Conservation (phyloP, 2,797 vertebrate species). For the Cuniculus paca region DNA sequence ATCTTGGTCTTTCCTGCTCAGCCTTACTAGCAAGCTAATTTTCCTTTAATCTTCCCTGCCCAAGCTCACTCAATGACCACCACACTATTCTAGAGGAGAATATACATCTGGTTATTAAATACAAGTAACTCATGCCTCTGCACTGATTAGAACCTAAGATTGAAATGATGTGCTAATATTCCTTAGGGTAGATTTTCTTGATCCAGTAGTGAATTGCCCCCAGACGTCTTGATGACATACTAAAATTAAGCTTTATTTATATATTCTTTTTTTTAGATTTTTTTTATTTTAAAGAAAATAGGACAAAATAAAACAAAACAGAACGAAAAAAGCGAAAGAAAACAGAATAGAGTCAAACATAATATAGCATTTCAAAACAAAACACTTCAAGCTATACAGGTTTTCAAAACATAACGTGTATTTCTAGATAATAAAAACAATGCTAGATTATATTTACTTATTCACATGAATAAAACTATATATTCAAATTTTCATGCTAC, state of each 20-base stretch:
- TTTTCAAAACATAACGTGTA: too few species aligned
- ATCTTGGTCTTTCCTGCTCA: not conserved
- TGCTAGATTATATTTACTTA: not conserved
- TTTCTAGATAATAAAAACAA: slow-evolving; percentile 8
- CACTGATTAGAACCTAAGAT: not conserved
- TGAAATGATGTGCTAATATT: slow-evolving; percentile 14
- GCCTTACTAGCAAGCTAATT: not conserved
- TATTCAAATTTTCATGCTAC: not conserved
- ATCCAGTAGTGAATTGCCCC: not conserved
- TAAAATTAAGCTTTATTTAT: slow-evolving; percentile 51
- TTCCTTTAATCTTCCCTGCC: not conserved
- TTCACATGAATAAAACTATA: not conserved
- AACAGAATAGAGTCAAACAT: too few species aligned
- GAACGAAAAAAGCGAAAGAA: too few species aligned
- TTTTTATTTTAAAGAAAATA: too few species aligned
- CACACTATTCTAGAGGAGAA: not conserved
- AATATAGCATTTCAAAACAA: too few species aligned
- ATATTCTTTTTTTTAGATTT: too few species aligned
- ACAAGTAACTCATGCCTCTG: not conserved
- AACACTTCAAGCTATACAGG: too few species aligned
- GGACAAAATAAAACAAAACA: too few species aligned
- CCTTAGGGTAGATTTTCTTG: not conserved
- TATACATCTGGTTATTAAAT: not conserved
- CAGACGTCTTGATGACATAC: not conserved
- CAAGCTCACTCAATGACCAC: not conserved